These are phyloP conservation scores for Athetis lepigone DNA, from an alignment of 2,888 invertebrate genomes.

Conservation along the genomic window DNA sequence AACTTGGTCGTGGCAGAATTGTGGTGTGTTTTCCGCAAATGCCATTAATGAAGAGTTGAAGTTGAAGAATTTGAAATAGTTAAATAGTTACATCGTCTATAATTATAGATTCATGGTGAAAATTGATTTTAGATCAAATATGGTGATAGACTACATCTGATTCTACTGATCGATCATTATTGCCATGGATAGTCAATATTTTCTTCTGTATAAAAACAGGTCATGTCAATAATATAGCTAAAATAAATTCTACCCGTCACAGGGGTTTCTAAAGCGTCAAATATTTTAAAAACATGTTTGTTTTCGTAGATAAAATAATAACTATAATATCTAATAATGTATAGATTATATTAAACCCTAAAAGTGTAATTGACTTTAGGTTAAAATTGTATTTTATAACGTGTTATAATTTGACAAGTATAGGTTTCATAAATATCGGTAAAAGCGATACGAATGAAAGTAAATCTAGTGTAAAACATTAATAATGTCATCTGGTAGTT, in stretches of 20 bases:
- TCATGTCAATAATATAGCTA: slow-evolving; percentile 11
- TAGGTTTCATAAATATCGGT: slow-evolving; percentile 23
- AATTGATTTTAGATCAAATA: slow-evolving; percentile 28
- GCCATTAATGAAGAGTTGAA: too few species aligned
- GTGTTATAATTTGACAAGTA: slow-evolving; percentile 33
- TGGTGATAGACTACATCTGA: slow-evolving; percentile 22
- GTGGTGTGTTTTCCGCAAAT: too few species aligned
- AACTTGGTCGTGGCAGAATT: too few species aligned
- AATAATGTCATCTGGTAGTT: slow-evolving; percentile 46
- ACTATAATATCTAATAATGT: slow-evolving; percentile 22
- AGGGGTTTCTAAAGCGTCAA: slow-evolving; percentile 28
- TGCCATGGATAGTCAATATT: slow-evolving; percentile 4
- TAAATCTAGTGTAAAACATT: slow-evolving; percentile 48
- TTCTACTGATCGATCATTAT: slow-evolving; percentile 10
- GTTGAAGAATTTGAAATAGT: slow-evolving; percentile 21
- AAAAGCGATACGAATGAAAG: slow-evolving; percentile 27
- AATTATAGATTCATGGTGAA: slow-evolving; percentile 1
- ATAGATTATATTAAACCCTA: slow-evolving; percentile 33
- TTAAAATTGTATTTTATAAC: slow-evolving; percentile 40
- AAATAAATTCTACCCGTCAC: slow-evolving; percentile 12
- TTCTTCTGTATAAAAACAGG: not conserved
- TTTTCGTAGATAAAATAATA: slow-evolving; percentile 33
- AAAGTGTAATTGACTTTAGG: slow-evolving; percentile 43
- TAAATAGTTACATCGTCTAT: slow-evolving; percentile 12
- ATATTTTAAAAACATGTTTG: slow-evolving; percentile 17